These are phyloP conservation scores for Griposia aprilina DNA, from an alignment of 2,888 invertebrate species.

Conservation along the genomic window DNA sequence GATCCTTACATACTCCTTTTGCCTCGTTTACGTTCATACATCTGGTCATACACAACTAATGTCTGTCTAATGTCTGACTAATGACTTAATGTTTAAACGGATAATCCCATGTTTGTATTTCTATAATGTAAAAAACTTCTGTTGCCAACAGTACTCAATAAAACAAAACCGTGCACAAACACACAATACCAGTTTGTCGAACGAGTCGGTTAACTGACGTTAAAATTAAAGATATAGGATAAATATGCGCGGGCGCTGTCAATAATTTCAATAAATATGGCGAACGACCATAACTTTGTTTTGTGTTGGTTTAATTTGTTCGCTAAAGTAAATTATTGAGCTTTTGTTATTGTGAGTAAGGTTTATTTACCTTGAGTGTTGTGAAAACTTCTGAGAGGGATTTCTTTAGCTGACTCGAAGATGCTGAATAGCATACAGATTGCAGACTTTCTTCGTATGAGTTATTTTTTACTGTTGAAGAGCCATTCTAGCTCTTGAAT, in stretches of 20 bases:
- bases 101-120: background rate
- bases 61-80: too few species aligned
- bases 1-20: too few species aligned
- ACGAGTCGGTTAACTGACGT: slow-evolving; percentile 50
- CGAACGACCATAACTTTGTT: slow-evolving; percentile 51
- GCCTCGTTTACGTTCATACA: too few species aligned
- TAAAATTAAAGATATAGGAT: slow-evolving; percentile 66
- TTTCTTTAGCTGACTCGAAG: background rate
- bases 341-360: slow-evolving; percentile 37
- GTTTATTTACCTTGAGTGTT: slow-evolving; percentile 25
- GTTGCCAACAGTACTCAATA: slow-evolving; percentile 35
- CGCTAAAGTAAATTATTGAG: slow-evolving; percentile 48
- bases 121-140: background rate
- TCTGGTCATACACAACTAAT: too few species aligned
- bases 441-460: background rate
- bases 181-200: slow-evolving; percentile 52
- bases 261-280: slow-evolving; percentile 67
- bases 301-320: slow-evolving; percentile 63
- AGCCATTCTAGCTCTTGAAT: background rate
- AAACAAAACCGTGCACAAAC: slow-evolving; percentile 33
- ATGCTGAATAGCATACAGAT: background rate
- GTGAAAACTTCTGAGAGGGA: background rate
- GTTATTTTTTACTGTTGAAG: background rate
- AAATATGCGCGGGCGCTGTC: slow-evolving; percentile 61
- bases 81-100: too few species aligned